These are phyloP conservation scores for Acromyrmex heyeri DNA, from an alignment of 1,140 invertebrate species.

Conservation along the genomic window DNA sequence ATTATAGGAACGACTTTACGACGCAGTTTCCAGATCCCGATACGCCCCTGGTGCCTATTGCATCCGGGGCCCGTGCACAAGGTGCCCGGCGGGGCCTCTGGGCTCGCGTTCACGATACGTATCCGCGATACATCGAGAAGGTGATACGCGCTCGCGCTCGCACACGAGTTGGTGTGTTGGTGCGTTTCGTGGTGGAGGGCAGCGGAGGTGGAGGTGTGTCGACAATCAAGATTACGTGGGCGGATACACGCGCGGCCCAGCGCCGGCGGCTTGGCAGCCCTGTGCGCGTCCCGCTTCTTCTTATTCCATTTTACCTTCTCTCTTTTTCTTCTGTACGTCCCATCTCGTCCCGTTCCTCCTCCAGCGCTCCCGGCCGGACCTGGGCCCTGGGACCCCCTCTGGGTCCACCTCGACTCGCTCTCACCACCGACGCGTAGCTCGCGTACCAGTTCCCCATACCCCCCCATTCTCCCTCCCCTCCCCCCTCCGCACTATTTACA, in stretches of 20 bases:
- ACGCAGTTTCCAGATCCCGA: conserved; percentile 49
- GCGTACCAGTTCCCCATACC: conserved; percentile 32
- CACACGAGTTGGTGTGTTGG: conserved; percentile 56
- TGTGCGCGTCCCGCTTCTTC: conserved; percentile 72
- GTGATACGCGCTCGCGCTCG: conserved; percentile 31
- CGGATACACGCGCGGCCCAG: conserved; percentile 78
- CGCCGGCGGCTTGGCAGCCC: conserved; percentile 80
- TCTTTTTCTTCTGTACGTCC: background rate
- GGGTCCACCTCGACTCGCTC: conserved; percentile 29
- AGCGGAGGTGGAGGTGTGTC: conserved; percentile 82
- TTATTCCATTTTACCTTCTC: conserved; percentile 7
- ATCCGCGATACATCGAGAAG: conserved; percentile 46
- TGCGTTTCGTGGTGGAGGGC: conserved; percentile 68
- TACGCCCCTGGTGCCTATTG: conserved; percentile 71
- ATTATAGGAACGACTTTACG: conserved; percentile 48
- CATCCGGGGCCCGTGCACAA: conserved; percentile 60
- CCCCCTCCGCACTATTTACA: conserved; percentile 70
- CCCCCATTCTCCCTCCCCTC: too few relatives aligned
- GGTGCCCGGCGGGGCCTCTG: conserved; percentile 47
- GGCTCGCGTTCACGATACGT: conserved; percentile 42
- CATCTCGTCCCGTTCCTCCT: background rate
- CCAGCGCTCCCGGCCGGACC: conserved; percentile 21
- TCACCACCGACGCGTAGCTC: conserved; percentile 60
- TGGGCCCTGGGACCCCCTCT: conserved; percentile 29
- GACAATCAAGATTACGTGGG: conserved; percentile 82